Percentiles rank a stretch among this genome's conserved stretches.
These are phyloP conservation scores for Petrolisthes cinctipes DNA, from an alignment of 2,888 invertebrate genomes.

Conservation along the genomic window DNA sequence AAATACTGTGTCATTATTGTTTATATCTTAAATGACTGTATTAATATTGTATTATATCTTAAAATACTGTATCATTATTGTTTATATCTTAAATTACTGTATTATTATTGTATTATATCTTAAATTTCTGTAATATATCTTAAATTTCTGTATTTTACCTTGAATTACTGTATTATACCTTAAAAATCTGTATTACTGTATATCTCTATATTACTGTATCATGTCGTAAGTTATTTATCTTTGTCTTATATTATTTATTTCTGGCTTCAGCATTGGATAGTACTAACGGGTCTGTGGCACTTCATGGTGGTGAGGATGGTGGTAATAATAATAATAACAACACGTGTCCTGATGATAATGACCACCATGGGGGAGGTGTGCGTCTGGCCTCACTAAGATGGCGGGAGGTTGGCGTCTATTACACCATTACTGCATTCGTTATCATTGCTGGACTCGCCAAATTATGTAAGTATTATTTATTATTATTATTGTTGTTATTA, in stretches of 20 bases:
- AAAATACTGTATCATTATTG: too few relatives aligned
- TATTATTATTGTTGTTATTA: too few relatives aligned
- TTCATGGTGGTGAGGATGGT: not conserved
- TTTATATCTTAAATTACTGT: too few relatives aligned
- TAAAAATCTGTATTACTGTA: too few relatives aligned
- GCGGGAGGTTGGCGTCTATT: slow-evolving; percentile 70
- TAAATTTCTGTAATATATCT: too few relatives aligned
- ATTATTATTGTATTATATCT: too few relatives aligned
- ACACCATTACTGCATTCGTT: slow-evolving; percentile 72
- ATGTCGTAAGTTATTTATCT: too few relatives aligned
- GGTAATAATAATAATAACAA: not conserved
- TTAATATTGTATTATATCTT: too few relatives aligned
- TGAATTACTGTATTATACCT: not conserved
- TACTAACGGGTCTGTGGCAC: not conserved
- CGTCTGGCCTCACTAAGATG: slow-evolving; percentile 70
- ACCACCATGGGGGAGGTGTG: slow-evolving; percentile 61
- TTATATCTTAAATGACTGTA: too few relatives aligned
- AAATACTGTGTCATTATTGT: too few relatives aligned
- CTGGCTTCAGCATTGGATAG: not conserved
- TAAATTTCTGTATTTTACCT: not conserved
- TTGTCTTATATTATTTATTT: too few relatives aligned
- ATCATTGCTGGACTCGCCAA: slow-evolving; percentile 73
- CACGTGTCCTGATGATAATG: not conserved
- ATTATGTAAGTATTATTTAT: slow-evolving; percentile 72
- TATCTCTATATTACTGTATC: too few relatives aligned